Percentiles rank a stretch among this genome's conserved stretches.
Evolutionary conservation across 1,140 invertebrate species (phyloP).

Genomic region (Protaetia brevitarsis): DNA sequence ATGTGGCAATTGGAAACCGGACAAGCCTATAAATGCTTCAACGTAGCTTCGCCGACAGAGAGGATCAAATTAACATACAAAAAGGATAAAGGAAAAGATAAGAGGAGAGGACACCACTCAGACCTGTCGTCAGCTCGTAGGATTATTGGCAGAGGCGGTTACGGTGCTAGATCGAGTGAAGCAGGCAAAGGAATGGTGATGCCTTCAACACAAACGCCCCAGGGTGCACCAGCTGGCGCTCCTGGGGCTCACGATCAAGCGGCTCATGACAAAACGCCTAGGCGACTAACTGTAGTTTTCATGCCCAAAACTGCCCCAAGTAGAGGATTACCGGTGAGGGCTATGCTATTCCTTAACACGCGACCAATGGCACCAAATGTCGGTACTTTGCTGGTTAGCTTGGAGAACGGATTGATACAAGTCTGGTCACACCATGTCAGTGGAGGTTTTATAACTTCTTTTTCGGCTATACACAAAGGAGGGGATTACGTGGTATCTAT

Average conservation of each 20-base stretch:
- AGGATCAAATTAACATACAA: slow-evolving; percentile 45
- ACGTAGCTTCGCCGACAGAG: slow-evolving; percentile 40
- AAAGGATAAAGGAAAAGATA: slow-evolving; percentile 8
- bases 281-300: slow-evolving; percentile 19
- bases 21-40: slow-evolving; percentile 50
- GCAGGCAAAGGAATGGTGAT: background rate
- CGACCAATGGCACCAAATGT: slow-evolving; percentile 38
- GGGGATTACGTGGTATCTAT: slow-evolving; percentile 66
- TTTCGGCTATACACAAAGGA: slow-evolving; percentile 60
- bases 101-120: background rate
- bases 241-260: background rate
- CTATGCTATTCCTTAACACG: slow-evolving; percentile 40
- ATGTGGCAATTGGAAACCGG: slow-evolving; percentile 74
- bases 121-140: background rate
- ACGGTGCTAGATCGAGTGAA: background rate
- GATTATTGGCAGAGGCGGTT: background rate
- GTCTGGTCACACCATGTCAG: slow-evolving; percentile 69
- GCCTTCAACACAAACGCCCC: background rate
- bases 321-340: slow-evolving; percentile 38
- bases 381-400: slow-evolving; percentile 61
- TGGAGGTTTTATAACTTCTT: slow-evolving; percentile 61
- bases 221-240: background rate
- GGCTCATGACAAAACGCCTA: background rate
- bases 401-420: slow-evolving; percentile 67
- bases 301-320: slow-evolving; percentile 40